A percentile compares a stretch with the other conserved stretches of the same genome.
phyloP scores from a whole-genome alignment of 2,888 invertebrate genomes.

The Sisyra terminalis region DNA sequence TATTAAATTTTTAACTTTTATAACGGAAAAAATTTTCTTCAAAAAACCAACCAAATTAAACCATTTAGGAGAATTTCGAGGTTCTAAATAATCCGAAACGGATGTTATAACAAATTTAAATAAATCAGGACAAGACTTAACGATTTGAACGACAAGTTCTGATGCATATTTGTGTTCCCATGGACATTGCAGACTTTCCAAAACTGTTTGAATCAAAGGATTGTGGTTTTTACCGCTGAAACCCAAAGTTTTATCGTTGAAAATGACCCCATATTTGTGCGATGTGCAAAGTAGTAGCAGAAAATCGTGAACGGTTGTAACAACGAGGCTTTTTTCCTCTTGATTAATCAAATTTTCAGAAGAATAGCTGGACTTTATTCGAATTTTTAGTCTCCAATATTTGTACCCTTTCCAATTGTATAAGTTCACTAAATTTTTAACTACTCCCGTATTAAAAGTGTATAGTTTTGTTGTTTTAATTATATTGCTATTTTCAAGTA shows the following conservation, averaged over 20 bases:
- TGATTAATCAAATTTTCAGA: constrained; percentile 17
- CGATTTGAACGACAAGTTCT: constrained; percentile 43
- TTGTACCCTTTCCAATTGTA: constrained; percentile 62
- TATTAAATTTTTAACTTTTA: constrained; percentile 33
- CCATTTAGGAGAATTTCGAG: constrained; percentile 37
- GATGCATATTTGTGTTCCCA: constrained; percentile 50
- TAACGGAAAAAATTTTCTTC: constrained; percentile 26
- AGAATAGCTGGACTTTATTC: not conserved
- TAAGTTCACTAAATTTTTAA: constrained; percentile 48
- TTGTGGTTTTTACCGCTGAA: constrained; percentile 40
- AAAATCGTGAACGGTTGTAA: constrained; percentile 44
- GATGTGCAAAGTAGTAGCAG: constrained; percentile 61
- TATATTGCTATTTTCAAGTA: constrained; percentile 45
- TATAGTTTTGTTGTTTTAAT: constrained; percentile 57
- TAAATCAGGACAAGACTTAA: constrained; percentile 54
- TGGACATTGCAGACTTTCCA: constrained; percentile 46
- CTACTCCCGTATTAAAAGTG: constrained; percentile 47
- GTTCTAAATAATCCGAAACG: constrained; percentile 42
- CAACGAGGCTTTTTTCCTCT: constrained; percentile 33
- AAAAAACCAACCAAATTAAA: constrained; percentile 31
- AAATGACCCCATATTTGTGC: constrained; percentile 59
- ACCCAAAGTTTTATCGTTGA: constrained; percentile 49
- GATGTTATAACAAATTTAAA: constrained; percentile 41
- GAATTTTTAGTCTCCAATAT: constrained; percentile 25
- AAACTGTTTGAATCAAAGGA: constrained; percentile 39